Percentiles rank a stretch among this genome's conserved stretches.
Conservation (phyloP, 2,113 vertebrate species). For the Phycodurus eques region DNA sequence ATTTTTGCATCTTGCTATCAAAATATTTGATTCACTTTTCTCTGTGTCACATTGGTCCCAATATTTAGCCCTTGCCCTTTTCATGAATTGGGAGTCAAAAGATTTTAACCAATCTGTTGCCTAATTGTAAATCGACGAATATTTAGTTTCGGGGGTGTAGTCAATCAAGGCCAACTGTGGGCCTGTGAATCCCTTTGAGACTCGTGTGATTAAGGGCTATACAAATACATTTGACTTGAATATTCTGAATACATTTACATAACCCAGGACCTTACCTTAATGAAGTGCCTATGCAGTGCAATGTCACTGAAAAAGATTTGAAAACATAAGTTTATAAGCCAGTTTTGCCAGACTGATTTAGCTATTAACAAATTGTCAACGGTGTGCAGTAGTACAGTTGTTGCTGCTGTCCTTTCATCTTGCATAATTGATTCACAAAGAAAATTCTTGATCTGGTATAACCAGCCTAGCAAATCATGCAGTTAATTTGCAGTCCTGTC, state of each 20-base stretch:
- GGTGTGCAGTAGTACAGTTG: background rate
- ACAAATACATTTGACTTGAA: too few relatives aligned
- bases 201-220: too few relatives aligned
- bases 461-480: background rate
- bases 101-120: too few relatives aligned
- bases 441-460: background rate
- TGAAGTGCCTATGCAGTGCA: background rate
- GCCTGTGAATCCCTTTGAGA: too few relatives aligned
- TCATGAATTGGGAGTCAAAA: too few relatives aligned
- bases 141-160: too few relatives aligned
- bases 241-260: too few relatives aligned
- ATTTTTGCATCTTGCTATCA: background rate
- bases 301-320: background rate
- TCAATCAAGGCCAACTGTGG: too few relatives aligned
- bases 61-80: too few relatives aligned
- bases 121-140: too few relatives aligned
- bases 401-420: background rate
- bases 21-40: background rate
- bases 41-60: too few relatives aligned
- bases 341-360: background rate
- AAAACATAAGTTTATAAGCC: background rate
- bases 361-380: background rate
- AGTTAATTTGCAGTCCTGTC: background rate
- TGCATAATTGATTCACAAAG: background rate
- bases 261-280: too few relatives aligned